A percentile compares a stretch with the other conserved stretches of the same genome.
Evolutionary conservation across 2,113 vertebrate genomes (phyloP).

Genomic region (Xerus inauris): DNA sequence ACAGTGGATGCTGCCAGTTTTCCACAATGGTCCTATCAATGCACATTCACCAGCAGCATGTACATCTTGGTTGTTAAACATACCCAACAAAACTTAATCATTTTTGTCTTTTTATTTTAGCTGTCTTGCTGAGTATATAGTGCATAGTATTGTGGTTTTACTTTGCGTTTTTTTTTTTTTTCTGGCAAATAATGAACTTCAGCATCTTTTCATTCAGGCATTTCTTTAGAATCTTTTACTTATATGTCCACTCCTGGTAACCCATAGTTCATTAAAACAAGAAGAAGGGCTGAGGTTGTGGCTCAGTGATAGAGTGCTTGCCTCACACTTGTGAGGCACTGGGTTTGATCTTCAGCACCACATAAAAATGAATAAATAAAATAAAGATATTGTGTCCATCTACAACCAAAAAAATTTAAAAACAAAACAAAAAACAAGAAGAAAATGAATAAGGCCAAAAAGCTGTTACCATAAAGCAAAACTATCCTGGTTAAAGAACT

Average conservation of each 20-base stretch:
- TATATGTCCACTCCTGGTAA: background rate
- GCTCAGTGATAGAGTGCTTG: too few species aligned
- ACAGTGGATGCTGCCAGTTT: background rate
- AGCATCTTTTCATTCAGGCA: background rate
- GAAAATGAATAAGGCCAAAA: background rate
- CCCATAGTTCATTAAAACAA: background rate
- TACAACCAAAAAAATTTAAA: too few species aligned
- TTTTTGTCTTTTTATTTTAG: background rate
- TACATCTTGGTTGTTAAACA: background rate
- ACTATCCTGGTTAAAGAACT: background rate
- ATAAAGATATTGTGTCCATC: too few species aligned
- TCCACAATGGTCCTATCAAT: background rate
- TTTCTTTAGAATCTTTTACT: background rate
- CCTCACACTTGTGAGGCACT: too few species aligned
- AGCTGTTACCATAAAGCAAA: background rate
- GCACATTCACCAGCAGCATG: background rate
- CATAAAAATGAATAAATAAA: too few species aligned
- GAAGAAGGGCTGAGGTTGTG: too few species aligned
- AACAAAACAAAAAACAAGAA: background rate
- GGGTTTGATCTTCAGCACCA: too few species aligned
- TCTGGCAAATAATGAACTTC: background rate
- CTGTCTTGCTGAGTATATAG: background rate
- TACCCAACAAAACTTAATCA: background rate
- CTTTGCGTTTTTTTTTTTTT: constrained; percentile 27
- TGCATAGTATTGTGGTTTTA: background rate